These are phyloP conservation scores for Anorthoa munda DNA, from an alignment of 2,888 invertebrate species.

Conservation along the genomic window DNA sequence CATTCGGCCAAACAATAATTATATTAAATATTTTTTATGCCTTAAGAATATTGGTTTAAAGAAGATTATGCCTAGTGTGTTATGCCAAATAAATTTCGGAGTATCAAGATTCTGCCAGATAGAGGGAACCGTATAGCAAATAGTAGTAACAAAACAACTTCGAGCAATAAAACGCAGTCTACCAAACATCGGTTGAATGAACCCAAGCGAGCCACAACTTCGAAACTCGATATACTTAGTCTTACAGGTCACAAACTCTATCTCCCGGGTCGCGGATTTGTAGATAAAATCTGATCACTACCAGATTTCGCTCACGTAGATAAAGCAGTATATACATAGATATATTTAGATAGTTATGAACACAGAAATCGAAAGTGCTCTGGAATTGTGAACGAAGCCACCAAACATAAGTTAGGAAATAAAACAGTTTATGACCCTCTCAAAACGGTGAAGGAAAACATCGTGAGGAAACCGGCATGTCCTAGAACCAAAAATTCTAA, in stretches of 20 bases:
- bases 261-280: conserved; percentile 16
- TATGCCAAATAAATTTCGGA: too few relatives aligned
- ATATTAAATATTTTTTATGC: too few relatives aligned
- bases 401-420: conserved; percentile 9
- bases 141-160: neutral
- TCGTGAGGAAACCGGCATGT: too few relatives aligned
- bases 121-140: neutral
- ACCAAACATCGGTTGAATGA: conserved; percentile 19
- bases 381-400: conserved; percentile 40
- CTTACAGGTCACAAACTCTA: conserved; percentile 13
- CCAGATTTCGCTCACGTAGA: conserved; percentile 53
- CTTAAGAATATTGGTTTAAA: too few relatives aligned
- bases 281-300: conserved; percentile 27
- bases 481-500: too few relatives aligned
- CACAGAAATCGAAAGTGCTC: conserved; percentile 30
- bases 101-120: too few relatives aligned
- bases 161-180: neutral
- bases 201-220: neutral
- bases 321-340: conserved; percentile 14
- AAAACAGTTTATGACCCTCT: conserved; percentile 47
- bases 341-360: conserved; percentile 45
- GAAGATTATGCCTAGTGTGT: too few relatives aligned
- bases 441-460: too few relatives aligned
- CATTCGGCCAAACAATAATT: too few relatives aligned
- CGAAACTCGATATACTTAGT: conserved; percentile 14